Conservation (phyloP, 2,888 invertebrate genomes). For the Himalopsyche kuldschensis region DNA sequence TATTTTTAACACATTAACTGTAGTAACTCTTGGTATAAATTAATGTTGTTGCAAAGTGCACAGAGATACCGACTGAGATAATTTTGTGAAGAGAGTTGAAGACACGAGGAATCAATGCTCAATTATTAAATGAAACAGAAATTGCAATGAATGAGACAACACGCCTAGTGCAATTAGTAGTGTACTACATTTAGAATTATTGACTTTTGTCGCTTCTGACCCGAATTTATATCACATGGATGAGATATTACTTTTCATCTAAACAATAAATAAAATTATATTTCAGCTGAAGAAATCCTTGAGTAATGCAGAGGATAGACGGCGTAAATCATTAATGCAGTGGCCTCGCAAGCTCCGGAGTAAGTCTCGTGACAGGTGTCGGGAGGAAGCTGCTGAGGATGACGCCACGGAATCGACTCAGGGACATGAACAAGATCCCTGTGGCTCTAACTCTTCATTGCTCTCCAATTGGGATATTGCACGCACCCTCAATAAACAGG, state of each 20-base stretch:
- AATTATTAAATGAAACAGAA: too few relatives aligned
- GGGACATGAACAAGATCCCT: constrained; percentile 14
- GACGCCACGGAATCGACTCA: constrained; percentile 21
- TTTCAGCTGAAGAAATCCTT: constrained; percentile 76
- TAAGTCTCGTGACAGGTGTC: constrained; percentile 63
- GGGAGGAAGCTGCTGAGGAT: constrained; percentile 38
- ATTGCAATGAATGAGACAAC: too few relatives aligned
- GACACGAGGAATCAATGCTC: too few relatives aligned
- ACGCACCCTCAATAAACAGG: constrained; percentile 34
- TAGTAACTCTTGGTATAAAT: too few relatives aligned
- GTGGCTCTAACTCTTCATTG: constrained; percentile 34
- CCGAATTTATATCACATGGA: too few relatives aligned
- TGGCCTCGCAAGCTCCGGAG: constrained; percentile 81
- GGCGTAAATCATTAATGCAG: constrained; percentile 86
- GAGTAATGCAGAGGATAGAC: constrained; percentile 84
- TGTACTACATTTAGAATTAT: too few relatives aligned
- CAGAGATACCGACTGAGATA: too few relatives aligned
- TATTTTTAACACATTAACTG: too few relatives aligned
- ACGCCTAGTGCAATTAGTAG: too few relatives aligned
- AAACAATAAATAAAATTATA: constrained; percentile 12
- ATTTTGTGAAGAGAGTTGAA: too few relatives aligned
- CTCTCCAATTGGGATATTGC: constrained; percentile 35
- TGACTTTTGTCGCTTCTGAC: too few relatives aligned
- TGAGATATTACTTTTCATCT: background rate
- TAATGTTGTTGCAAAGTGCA: too few relatives aligned